These are phyloP conservation scores for Dunckerocampus dactyliophorus DNA, from an alignment of 2,113 vertebrate species.

Conservation along the genomic window DNA sequence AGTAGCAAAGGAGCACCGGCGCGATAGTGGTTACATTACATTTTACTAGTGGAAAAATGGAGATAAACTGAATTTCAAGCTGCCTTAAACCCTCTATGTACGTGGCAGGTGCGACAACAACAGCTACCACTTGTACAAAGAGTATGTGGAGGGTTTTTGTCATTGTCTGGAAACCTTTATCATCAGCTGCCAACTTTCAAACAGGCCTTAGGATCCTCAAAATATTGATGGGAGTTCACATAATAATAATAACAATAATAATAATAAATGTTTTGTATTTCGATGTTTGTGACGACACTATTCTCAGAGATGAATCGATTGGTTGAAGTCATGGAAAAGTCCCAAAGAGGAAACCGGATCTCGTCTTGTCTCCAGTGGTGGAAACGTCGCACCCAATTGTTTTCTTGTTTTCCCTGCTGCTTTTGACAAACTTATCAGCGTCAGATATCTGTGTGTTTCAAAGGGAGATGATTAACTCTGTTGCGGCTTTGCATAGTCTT, in stretches of 20 bases:
- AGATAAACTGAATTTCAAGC: slow-evolving; percentile 68
- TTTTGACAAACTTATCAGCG: slow-evolving; percentile 35
- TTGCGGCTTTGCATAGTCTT: slow-evolving; percentile 10
- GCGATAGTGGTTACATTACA: slow-evolving; percentile 45
- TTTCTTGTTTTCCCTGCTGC: slow-evolving; percentile 32
- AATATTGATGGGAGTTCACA: slow-evolving; percentile 52
- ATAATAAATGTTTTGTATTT: slow-evolving; percentile 54
- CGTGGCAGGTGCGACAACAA: slow-evolving; percentile 47
- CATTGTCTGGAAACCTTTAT: slow-evolving; percentile 63
- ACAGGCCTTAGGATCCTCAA: slow-evolving; percentile 69
- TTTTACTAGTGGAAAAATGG: slow-evolving; percentile 39
- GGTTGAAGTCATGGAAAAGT: neutral
- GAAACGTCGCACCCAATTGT: slow-evolving; percentile 6
- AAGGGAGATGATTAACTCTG: slow-evolving; percentile 39
- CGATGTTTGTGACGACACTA: slow-evolving; percentile 45
- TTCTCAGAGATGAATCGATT: slow-evolving; percentile 11
- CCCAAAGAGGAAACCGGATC: slow-evolving; percentile 24
- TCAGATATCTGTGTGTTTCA: slow-evolving; percentile 34
- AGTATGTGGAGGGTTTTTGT: slow-evolving; percentile 74
- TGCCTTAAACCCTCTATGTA: slow-evolving; percentile 96
- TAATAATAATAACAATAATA: neutral
- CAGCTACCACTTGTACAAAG: slow-evolving; percentile 20
- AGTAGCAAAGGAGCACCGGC: slow-evolving; percentile 51
- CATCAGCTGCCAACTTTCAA: slow-evolving; percentile 71
- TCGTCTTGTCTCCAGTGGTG: slow-evolving; percentile 25